A percentile compares a stretch with the other conserved stretches of the same genome.
These are phyloP conservation scores for Conger conger DNA, from an alignment of 2,113 vertebrate species.

Conservation along the genomic window DNA sequence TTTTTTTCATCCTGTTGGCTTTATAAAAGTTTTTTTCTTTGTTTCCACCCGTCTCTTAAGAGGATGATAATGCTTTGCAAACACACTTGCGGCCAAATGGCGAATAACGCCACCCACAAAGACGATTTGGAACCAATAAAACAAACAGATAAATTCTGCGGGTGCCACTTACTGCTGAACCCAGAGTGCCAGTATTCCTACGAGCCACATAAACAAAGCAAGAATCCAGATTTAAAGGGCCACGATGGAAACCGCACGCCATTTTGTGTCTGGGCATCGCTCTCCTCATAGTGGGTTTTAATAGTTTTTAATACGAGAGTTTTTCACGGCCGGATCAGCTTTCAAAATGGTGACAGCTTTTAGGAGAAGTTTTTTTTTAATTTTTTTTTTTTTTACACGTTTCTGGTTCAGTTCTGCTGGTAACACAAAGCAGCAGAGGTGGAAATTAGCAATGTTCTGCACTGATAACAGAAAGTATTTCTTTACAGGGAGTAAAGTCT, in stretches of 20 bases:
- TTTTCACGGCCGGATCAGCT: too few species aligned
- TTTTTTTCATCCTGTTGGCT: constrained; percentile 13
- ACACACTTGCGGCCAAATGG: constrained; percentile 35
- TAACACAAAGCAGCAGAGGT: too few species aligned
- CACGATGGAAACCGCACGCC: too few species aligned
- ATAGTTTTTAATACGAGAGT: neutral
- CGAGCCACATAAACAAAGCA: neutral
- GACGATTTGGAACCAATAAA: constrained; percentile 34
- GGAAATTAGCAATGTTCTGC: too few species aligned
- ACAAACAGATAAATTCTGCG: constrained; percentile 27
- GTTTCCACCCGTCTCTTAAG: constrained; percentile 30
- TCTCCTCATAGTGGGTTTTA: neutral
- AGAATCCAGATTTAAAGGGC: neutral
- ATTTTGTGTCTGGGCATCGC: too few species aligned
- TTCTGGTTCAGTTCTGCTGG: too few species aligned
- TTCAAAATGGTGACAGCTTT: too few species aligned
- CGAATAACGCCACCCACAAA: constrained; percentile 31
- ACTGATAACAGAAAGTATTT: too few species aligned
- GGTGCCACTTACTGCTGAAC: constrained; percentile 38
- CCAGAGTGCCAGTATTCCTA: neutral
- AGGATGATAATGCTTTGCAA: constrained; percentile 49
- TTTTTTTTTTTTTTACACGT: too few species aligned
- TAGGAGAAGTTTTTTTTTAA: too few species aligned
- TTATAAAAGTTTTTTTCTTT: neutral
- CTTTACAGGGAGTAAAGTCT: too few species aligned